Evolutionary conservation across 2,888 invertebrate genomes (phyloP), one percentile per base, ranked within the genome.

Genomic region (Aradus depressus): DNA sequence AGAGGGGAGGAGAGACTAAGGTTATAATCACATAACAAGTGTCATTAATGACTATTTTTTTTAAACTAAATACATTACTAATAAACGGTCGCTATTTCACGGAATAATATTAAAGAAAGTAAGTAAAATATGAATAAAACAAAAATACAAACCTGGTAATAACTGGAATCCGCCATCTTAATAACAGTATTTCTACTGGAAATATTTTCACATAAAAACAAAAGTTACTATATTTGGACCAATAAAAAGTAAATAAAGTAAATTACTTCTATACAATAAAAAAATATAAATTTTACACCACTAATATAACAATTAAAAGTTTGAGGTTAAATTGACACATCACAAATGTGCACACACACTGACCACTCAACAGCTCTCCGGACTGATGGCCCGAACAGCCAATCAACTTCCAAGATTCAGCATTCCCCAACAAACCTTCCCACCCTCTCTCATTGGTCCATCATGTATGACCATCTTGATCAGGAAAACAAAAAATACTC

Each of bases 81-180:
- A n/a, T n/a, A n/a, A n/a, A n/a, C n/a, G n/a, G n/a, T n/a, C n/a
- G n/a, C n/a, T n/a, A n/a, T n/a, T n/a, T n/a, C n/a, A n/a, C n/a
- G n/a, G n/a, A n/a, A n/a, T n/a, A n/a, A n/a, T n/a, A n/a, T n/a
- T n/a, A n/a, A n/a, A 14, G 10, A 18, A 4, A 31, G 19, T 21
- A 3, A 25, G 18, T 2, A 12, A 18, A 22, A n/a, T 2, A 31
- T 21, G 26, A 26, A 44, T 37, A 43, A 42, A 32, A 55, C 52
- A 52, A 49, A 57, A 57, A 58, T 54, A 66, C 74, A 74, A 72
- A 76, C 76, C 76, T 76, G 76, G 71, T 76, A 76, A 72, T 76
- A 76, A 66, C 69, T 70, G 61, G 76, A 75, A 70, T 77, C 76
- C 70, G 76, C 76, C 76, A 77, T 77, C 70, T 76, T 77, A 74